phyloP scores from a whole-genome alignment of 2,888 invertebrate genomes.

The Aphodius sticticus region DNA sequence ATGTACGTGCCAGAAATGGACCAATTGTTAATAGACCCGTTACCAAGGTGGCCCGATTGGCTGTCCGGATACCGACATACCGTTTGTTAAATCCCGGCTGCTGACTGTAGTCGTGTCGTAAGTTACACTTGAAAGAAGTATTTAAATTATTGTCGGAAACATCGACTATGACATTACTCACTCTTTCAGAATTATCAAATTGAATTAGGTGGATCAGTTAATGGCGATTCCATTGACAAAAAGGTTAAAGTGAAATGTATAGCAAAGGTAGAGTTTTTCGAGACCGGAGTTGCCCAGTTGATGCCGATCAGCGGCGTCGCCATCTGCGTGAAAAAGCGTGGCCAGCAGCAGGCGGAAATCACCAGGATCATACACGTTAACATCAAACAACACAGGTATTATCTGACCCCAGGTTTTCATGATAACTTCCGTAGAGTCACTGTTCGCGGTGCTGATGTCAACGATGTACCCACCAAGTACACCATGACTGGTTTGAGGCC shows the following conservation, averaged over 20 bases:
- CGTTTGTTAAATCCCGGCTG: constrained; percentile 28
- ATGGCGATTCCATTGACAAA: constrained; percentile 64
- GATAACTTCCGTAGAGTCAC: constrained; percentile 69
- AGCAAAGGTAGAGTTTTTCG: constrained; percentile 75
- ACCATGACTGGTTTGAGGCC: constrained; percentile 69
- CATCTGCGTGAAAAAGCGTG: constrained; percentile 62
- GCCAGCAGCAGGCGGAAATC: constrained; percentile 63
- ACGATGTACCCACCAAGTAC: constrained; percentile 72
- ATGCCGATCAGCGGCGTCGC: constrained; percentile 68
- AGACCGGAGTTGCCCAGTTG: constrained; percentile 68
- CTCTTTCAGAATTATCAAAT: constrained; percentile 63
- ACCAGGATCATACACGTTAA: constrained; percentile 67
- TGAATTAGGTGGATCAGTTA: constrained; percentile 59
- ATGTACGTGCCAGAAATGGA: constrained; percentile 43
- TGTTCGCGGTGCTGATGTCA: constrained; percentile 68
- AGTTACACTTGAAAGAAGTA: constrained; percentile 52
- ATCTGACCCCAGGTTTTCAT: constrained; percentile 71
- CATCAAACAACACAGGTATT: constrained; percentile 63
- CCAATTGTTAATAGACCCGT: constrained; percentile 46
- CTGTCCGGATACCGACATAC: constrained; percentile 38
- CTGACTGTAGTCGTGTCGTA: constrained; percentile 50
- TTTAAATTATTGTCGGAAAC: constrained; percentile 34
- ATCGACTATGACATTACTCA: constrained; percentile 50
- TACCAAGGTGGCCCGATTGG: constrained; percentile 37
- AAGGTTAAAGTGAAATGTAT: constrained; percentile 68